Base-by-base conservation (phyloP, 2,888 invertebrate species). In the Epiblema foenella region DNA sequence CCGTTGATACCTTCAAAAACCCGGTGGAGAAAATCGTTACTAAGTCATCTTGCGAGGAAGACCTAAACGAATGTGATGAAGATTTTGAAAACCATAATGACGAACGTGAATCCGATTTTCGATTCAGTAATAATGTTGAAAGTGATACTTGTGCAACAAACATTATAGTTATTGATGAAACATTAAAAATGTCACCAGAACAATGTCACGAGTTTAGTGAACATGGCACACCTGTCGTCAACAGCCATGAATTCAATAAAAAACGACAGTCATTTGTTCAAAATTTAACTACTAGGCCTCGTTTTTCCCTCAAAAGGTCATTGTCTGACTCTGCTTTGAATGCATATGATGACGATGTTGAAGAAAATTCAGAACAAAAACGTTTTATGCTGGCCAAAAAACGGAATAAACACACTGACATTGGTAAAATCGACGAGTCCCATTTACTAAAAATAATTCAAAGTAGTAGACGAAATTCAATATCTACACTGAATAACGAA, bases 241-340 rank as follows among this genome's bases (percentile, higher is more conserved):
- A 29, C 11, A 8, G 8, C 39, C 9, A 52, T 20, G 52, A 65
- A 2, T 42, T 46, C 3, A 59, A 65, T 39, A 51, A 29, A 11
- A 49, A 57, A 39, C 42, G 51, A n/a, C 46, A 64, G 24, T 29
- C 42, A 12, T 29, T 54, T 4, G 15, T 20, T 33, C 20, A 29
- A 37, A 49, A 56, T 15, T 20, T 66, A 24, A 57, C 24, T 49
- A 15, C 63, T 39, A 79, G 74, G 68, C 77, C 70, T 29, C 75
- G 77, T 24, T 76, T 73, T 69, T 72, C 78, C 49, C 83, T 90
- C 29, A 93, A 93, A 82, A 84, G 93, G 74, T 92, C 91, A 29
- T 78, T 89, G 59, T 93, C 93, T 37, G 93, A 93, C 77, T 89
- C 92, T 68, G 91, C 86, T 56, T 78, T 92, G 76, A 80, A 85